Conservation (phyloP, 1,140 invertebrate genomes). For the Plodia interpunctella region DNA sequence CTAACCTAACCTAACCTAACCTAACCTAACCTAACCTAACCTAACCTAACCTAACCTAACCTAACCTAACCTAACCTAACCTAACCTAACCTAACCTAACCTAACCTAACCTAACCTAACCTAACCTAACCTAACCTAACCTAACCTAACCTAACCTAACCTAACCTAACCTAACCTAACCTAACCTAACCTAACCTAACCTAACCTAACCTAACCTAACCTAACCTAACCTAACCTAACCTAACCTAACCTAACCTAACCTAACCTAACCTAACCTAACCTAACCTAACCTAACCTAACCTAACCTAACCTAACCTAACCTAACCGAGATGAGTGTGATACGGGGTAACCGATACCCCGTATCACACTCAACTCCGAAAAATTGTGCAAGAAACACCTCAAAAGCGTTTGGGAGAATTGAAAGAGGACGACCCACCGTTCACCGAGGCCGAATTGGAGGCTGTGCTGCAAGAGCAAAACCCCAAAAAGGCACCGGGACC, state of each 20-base stretch:
- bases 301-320: conserved; percentile 37
- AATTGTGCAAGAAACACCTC: too few relatives aligned
- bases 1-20: conserved; percentile 54
- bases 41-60: conserved; percentile 36
- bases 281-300: conserved; percentile 32
- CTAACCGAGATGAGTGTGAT: too few relatives aligned
- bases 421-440: too few relatives aligned
- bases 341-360: too few relatives aligned
- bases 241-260: conserved; percentile 31
- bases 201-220: conserved; percentile 34
- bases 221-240: conserved; percentile 32
- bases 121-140: conserved; percentile 32
- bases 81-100: conserved; percentile 54
- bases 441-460: too few relatives aligned
- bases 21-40: conserved; percentile 41
- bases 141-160: conserved; percentile 31
- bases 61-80: conserved; percentile 40
- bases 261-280: conserved; percentile 32
- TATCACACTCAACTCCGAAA: too few relatives aligned
- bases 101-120: conserved; percentile 47
- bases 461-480: too few relatives aligned
- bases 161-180: conserved; percentile 28
- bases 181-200: conserved; percentile 31
- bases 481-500: too few relatives aligned
- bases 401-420: too few relatives aligned